These are phyloP conservation scores for Porites divaricata DNA, from an alignment of 92 coral and sea anemone genomes.

Conservation along the genomic window DNA sequence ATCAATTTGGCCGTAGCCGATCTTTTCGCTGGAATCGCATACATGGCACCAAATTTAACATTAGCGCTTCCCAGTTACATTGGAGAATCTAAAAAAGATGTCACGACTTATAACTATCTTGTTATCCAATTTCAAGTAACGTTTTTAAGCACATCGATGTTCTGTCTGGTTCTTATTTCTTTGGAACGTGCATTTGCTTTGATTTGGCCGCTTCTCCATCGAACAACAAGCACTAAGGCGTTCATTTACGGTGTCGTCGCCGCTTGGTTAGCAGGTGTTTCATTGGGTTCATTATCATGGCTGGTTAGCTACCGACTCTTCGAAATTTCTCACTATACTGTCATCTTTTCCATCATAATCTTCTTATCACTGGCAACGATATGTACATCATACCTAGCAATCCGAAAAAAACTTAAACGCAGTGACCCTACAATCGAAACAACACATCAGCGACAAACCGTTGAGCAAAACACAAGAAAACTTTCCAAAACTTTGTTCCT, in stretches of 20 bases:
- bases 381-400: too few species aligned
- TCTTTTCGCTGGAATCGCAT: not conserved
- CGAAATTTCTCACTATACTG: too few species aligned
- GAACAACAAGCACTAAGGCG: not conserved
- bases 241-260: not conserved
- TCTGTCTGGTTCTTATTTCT: constrained; percentile 1
- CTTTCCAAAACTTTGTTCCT: not conserved
- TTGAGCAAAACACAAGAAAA: not conserved
- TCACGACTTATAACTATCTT: too few species aligned
- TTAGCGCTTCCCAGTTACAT: too few species aligned
- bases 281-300: not conserved
- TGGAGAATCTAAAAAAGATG: too few species aligned
- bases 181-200: constrained; percentile 26
- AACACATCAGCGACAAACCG: not conserved
- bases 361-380: too few species aligned
- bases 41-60: too few species aligned
- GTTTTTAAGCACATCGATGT: not conserved
- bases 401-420: too few species aligned
- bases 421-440: not conserved
- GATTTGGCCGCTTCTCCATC: constrained; percentile 24
- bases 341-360: too few species aligned
- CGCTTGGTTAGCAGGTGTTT: not conserved
- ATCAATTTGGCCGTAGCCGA: not conserved
- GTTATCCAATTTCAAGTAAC: not conserved
- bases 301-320: not conserved